A percentile compares a stretch with the other conserved stretches of the same genome.
These are phyloP conservation scores for Hycleus cichorii DNA, from an alignment of 1,140 invertebrate genomes.

Conservation along the genomic window DNA sequence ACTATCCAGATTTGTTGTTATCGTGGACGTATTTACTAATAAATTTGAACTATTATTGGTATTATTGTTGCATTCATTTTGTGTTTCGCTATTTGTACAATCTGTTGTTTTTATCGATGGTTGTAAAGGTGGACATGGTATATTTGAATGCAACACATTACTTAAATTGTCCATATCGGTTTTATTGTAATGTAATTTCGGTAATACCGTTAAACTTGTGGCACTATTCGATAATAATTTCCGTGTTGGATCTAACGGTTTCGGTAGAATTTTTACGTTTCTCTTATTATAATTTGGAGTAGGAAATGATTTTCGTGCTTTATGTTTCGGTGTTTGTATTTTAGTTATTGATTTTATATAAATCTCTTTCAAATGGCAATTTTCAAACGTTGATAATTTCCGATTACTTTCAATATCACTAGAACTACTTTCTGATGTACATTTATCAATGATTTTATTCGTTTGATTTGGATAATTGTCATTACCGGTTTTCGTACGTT, in stretches of 20 bases:
- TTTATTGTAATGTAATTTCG: constrained; percentile 6
- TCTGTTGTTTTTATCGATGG: too few species aligned
- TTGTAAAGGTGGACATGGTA: too few species aligned
- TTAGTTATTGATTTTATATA: constrained; percentile 31
- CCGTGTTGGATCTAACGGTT: not conserved
- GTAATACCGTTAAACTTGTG: constrained; percentile 2
- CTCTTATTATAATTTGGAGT: constrained; percentile 20
- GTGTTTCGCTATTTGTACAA: too few species aligned
- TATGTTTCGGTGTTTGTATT: constrained; percentile 25
- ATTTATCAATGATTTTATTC: constrained; percentile 24
- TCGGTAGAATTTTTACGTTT: constrained; percentile 4
- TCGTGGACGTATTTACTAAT: not conserved
- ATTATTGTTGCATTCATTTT: too few species aligned
- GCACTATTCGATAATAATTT: too few species aligned
- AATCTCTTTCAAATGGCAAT: constrained; percentile 20
- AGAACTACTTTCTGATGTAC: not conserved
- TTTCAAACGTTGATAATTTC: not conserved
- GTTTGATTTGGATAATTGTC: constrained; percentile 17
- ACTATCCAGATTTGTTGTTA: not conserved
- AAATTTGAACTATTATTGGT: too few species aligned
- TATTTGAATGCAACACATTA: too few species aligned
- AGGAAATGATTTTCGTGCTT: constrained; percentile 34
- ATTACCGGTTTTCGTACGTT: constrained; percentile 3
- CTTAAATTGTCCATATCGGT: not conserved
- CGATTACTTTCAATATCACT: not conserved